These are phyloP conservation scores for Holothuria leucospilota DNA, from an alignment of 53 echinoderm and acorn worm genomes.

Conservation along the genomic window DNA sequence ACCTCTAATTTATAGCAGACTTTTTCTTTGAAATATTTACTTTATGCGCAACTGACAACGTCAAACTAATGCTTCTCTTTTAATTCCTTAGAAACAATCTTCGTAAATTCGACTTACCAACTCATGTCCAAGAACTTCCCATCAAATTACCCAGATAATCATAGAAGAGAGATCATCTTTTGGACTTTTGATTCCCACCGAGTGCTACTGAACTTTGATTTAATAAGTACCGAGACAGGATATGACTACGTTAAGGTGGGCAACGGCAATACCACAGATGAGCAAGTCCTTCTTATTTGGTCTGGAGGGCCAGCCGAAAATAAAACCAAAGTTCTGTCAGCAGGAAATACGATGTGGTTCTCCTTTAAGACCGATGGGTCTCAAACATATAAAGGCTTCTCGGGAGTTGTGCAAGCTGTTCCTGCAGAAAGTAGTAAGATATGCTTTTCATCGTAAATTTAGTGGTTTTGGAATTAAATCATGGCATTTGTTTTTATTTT, in stretches of 20 bases:
- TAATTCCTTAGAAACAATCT: background rate
- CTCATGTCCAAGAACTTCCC: background rate
- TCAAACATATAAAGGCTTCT: background rate
- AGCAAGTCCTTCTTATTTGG: background rate
- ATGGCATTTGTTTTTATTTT: too few relatives aligned
- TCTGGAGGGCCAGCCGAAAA: constrained; percentile 3
- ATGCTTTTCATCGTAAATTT: too few relatives aligned
- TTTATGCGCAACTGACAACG: too few relatives aligned
- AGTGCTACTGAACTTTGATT: background rate
- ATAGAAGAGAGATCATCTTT: background rate
- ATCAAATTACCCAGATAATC: background rate
- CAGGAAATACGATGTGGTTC: constrained; percentile 3
- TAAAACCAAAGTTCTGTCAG: background rate
- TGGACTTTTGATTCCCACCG: background rate
- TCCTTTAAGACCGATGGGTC: background rate
- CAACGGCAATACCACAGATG: background rate
- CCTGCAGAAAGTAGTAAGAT: background rate
- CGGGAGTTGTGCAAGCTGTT: background rate
- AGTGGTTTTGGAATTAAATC: too few relatives aligned
- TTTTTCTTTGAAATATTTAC: too few relatives aligned
- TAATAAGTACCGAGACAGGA: background rate
- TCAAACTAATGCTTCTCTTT: background rate
- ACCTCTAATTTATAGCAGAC: too few relatives aligned
- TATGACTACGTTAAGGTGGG: background rate
- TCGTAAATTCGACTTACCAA: background rate